These are phyloP conservation scores for Stegostoma tigrinum DNA, from an alignment of 2,113 vertebrate species.

Conservation along the genomic window DNA sequence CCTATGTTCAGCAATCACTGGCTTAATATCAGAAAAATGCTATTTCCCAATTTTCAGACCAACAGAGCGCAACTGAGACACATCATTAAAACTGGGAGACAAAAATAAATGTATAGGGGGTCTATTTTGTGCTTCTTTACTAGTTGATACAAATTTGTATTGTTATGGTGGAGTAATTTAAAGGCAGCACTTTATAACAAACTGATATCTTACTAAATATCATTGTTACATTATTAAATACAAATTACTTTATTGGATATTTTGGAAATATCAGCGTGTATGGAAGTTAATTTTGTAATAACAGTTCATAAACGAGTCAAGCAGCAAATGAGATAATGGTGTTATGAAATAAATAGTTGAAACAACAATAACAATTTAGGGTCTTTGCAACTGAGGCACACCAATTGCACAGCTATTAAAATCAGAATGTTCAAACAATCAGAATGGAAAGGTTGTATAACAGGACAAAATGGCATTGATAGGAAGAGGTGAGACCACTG, in stretches of 20 bases:
- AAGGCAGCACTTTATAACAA: neutral
- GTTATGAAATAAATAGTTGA: neutral
- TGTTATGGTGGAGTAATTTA: neutral
- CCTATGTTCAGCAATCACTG: neutral
- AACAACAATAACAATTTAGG: neutral
- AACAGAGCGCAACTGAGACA: neutral
- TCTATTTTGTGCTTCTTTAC: neutral
- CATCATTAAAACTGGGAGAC: neutral
- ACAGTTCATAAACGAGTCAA: neutral
- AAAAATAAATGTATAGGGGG: neutral
- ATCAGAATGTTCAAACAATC: neutral
- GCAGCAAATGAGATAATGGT: neutral
- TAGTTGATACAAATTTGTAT: neutral
- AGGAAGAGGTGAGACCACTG: neutral
- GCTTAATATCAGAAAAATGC: neutral
- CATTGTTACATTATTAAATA: neutral
- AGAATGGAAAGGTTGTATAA: neutral
- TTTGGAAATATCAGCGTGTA: neutral
- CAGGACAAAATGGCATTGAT: neutral
- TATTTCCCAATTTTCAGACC: neutral
- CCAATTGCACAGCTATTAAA: neutral
- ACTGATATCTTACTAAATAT: neutral
- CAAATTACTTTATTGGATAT: neutral
- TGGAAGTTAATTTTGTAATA: neutral
- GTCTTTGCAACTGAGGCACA: neutral